Percentiles rank a stretch among this genome's conserved stretches.
Evolutionary conservation across 2,797 vertebrate genomes (phyloP).

Genomic region (Pseudochaenichthys georgianus): DNA sequence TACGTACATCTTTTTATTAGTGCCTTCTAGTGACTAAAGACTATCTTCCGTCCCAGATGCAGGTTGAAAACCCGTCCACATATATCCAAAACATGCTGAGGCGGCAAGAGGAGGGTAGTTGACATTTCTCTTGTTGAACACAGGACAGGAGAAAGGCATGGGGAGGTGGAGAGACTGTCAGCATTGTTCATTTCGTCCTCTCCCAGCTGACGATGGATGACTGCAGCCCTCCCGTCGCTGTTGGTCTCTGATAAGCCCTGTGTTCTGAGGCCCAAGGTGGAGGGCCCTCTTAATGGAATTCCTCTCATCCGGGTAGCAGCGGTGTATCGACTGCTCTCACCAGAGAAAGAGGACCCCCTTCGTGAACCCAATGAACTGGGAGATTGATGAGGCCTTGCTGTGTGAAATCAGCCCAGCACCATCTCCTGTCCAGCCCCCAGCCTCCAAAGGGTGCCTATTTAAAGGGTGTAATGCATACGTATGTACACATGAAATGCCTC

Average conservation of each 20-base stretch:
- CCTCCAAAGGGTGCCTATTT: slow-evolving; percentile 54
- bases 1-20: background rate
- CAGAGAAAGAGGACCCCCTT: slow-evolving; percentile 71
- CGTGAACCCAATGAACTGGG: slow-evolving; percentile 73
- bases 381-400: slow-evolving; percentile 78
- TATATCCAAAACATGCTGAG: background rate
- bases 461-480: slow-evolving; percentile 66
- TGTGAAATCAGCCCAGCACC: slow-evolving; percentile 50
- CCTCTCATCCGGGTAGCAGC: slow-evolving; percentile 69
- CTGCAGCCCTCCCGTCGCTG: slow-evolving; percentile 44
- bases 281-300: slow-evolving; percentile 77
- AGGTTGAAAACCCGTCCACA: too few relatives aligned
- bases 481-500: slow-evolving; percentile 72
- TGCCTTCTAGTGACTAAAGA: background rate
- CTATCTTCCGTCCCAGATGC: background rate
- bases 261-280: slow-evolving; percentile 56
- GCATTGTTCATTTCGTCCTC: slow-evolving; percentile 35
- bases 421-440: slow-evolving; percentile 55
- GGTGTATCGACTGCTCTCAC: slow-evolving; percentile 74
- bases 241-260: slow-evolving; percentile 67
- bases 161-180: slow-evolving; percentile 43
- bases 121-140: slow-evolving; percentile 31
- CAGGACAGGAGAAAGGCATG: slow-evolving; percentile 21
- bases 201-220: slow-evolving; percentile 61
- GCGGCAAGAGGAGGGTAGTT: background rate